Evolutionary conservation across 2,888 invertebrate species (phyloP).

Genomic region (Mechanitis messenoides): DNA sequence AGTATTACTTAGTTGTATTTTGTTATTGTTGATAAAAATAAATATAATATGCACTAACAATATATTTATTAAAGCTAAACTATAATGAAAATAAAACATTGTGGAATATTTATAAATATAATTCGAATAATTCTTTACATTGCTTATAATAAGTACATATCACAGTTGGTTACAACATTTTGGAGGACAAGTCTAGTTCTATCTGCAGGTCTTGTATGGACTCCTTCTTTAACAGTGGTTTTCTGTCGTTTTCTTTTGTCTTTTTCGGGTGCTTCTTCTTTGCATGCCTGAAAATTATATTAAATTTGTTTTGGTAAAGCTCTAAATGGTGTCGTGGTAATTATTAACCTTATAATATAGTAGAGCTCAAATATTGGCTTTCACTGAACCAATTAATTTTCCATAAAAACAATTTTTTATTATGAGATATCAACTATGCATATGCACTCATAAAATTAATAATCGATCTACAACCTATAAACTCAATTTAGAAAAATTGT

Average conservation of each 20-base stretch:
- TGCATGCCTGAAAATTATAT: conserved; percentile 52
- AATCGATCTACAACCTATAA: no score
- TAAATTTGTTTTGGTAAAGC: no score
- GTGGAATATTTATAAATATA: conserved; percentile 53
- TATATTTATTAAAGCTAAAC: neutral
- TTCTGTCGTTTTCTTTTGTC: conserved; percentile 76
- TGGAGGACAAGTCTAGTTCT: conserved; percentile 66
- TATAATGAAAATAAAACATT: conserved; percentile 19
- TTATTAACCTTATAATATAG: no score
- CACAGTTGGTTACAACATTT: conserved; percentile 71
- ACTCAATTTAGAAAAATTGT: neutral
- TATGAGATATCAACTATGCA: no score
- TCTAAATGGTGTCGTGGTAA: no score
- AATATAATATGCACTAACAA: neutral
- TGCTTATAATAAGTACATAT: conserved; percentile 49
- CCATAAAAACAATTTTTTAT: no score
- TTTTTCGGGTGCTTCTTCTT: conserved; percentile 79
- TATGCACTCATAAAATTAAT: no score
- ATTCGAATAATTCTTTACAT: conserved; percentile 54
- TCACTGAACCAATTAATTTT: no score
- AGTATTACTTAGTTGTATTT: conserved; percentile 3
- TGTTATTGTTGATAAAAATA: conserved; percentile 1
- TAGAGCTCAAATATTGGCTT: no score
- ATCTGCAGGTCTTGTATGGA: conserved; percentile 69
- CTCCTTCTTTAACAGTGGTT: conserved; percentile 73